Base-by-base conservation (phyloP, 2,113 vertebrate species). In the Thunnus thynnus region DNA sequence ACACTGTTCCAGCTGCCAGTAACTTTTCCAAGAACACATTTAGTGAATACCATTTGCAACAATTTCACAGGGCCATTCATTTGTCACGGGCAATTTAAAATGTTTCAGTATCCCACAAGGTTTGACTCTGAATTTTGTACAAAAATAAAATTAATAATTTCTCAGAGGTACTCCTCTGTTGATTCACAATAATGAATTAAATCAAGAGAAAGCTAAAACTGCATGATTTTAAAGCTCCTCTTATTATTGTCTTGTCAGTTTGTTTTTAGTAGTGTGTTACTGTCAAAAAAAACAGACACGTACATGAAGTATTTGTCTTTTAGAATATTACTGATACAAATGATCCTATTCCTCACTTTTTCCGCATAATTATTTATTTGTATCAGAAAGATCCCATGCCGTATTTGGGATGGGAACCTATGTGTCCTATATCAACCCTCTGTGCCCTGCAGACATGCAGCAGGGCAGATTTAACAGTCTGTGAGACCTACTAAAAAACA, bases 401-500 rank as follows among this genome's bases (percentile, higher is more conserved):
- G 48, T 47, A 44, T 78, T 57, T 51, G 44, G 8, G 16, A 62
- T 47, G 18, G n/a, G 51, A 56, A 56, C 22, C 30, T 41, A 0
- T 14, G 36, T 50, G 75, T 69, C 72, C 63, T 32, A 2, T 57
- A 16, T 80, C 12, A 44, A 16, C 10, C 74, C 61, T 63, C 18
- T 17, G 36, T 79, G 44, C 30, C 73, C 62, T 10, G 9, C 57
- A 72, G 3, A 20, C 73, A 66, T 63, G 55, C 60, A 52, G 10
- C 2, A 0, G 54, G 70, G 14, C 61, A 30, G 62, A 83, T 70
- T 76, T 68, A 55, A 79, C 60, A 22, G 2, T 84, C 72, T 76
- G 66, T 32, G 82, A 90, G 83, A 78, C 80, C 74, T 83, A 75
- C 16, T 78, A 41, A 44, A 88, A 89, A 91, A 61, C 84, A 86